These are phyloP conservation scores for Camponotus pennsylvanicus DNA, from an alignment of 1,140 invertebrate genomes.

Conservation along the genomic window DNA sequence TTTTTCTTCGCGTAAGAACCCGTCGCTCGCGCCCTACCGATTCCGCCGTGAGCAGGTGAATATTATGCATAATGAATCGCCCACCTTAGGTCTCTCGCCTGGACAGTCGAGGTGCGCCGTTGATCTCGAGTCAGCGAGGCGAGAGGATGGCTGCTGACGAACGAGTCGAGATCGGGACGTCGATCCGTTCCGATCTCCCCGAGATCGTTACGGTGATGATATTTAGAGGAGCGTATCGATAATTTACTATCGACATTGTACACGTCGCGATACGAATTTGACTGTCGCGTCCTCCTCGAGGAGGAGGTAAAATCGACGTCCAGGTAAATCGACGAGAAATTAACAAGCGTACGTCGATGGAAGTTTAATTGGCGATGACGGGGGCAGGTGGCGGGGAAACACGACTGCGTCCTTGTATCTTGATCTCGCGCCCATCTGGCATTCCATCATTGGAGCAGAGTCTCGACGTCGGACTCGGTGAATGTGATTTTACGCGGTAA, in stretches of 20 bases:
- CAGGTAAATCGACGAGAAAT: constrained; percentile 28
- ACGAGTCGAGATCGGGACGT: constrained; percentile 59
- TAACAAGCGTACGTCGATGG: constrained; percentile 41
- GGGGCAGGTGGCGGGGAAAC: constrained; percentile 42
- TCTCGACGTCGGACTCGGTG: too few species aligned
- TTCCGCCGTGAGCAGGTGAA: constrained; percentile 69
- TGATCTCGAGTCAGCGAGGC: constrained; percentile 23
- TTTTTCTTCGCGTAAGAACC: constrained; percentile 59
- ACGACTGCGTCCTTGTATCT: constrained; percentile 16
- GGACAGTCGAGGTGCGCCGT: constrained; percentile 67
- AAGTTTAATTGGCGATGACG: constrained; percentile 37
- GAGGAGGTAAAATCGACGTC: not conserved
- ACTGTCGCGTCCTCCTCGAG: constrained; percentile 11
- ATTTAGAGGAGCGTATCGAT: constrained; percentile 39
- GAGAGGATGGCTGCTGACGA: constrained; percentile 13
- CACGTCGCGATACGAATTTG: constrained; percentile 4
- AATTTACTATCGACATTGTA: constrained; percentile 41
- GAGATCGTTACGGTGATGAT: constrained; percentile 50
- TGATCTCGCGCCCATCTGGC: constrained; percentile 21
- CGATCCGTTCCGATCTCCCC: constrained; percentile 27
- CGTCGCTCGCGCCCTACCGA: constrained; percentile 59
- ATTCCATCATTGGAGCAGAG: constrained; percentile 28
- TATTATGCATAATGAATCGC: constrained; percentile 77
- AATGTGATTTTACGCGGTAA: constrained; percentile 68
- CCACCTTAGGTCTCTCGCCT: constrained; percentile 59